These are phyloP conservation scores for Parapristionchus giblindavisi DNA, from an alignment of 2,888 invertebrate species.

Conservation along the genomic window DNA sequence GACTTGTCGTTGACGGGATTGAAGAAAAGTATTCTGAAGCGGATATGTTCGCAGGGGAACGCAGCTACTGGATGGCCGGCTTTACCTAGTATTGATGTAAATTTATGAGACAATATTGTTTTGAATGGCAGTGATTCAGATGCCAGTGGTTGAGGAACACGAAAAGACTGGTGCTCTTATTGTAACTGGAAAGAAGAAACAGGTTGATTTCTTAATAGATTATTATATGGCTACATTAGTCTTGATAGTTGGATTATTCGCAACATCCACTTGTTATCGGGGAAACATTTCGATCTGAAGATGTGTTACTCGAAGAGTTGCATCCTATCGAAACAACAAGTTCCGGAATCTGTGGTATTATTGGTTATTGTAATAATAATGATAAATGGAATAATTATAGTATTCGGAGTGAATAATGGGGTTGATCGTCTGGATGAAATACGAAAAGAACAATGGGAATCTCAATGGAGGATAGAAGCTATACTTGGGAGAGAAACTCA, in stretches of 20 bases:
- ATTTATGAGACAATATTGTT: background rate
- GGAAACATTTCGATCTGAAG: conserved; percentile 55
- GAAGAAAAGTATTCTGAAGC: conserved; percentile 50
- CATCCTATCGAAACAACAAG: conserved; percentile 53
- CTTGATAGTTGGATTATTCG: conserved; percentile 26
- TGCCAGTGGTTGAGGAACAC: conserved; percentile 63
- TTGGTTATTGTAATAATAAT: too few species aligned
- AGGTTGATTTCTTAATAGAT: background rate
- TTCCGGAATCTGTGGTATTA: conserved; percentile 67
- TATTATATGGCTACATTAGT: background rate
- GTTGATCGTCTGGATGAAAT: conserved; percentile 21
- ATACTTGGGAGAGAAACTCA: conserved; percentile 55
- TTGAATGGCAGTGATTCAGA: conserved; percentile 25
- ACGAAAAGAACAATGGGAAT: conserved; percentile 52
- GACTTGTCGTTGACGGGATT: conserved; percentile 58
- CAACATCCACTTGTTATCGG: conserved; percentile 62
- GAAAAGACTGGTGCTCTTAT: conserved; percentile 55
- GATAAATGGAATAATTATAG: conserved; percentile 45
- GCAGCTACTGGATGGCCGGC: conserved; percentile 35
- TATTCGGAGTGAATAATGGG: conserved; percentile 62
- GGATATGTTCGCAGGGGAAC: conserved; percentile 53
- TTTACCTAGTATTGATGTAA: conserved; percentile 27
- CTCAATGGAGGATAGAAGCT: conserved; percentile 58
- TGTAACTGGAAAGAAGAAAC: conserved; percentile 55
- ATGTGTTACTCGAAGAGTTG: conserved; percentile 58